phyloP scores from a whole-genome alignment of 2,797 vertebrate genomes.

The Heterohyrax brucei region DNA sequence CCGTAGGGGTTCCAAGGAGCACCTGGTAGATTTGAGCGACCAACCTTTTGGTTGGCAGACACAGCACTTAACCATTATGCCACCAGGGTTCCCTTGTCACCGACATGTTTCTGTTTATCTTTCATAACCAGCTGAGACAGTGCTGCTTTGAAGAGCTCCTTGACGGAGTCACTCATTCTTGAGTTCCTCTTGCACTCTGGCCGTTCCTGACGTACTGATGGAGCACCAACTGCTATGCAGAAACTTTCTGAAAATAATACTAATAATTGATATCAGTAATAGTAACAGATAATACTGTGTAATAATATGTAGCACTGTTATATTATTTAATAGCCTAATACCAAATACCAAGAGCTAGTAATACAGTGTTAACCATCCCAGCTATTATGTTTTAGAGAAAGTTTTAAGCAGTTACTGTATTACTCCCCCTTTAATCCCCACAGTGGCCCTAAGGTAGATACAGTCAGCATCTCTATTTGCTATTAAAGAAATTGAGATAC shows the following conservation, averaged over 20 bases:
- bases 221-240: not conserved
- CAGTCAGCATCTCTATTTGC: not conserved
- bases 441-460: not conserved
- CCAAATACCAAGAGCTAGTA: not conserved
- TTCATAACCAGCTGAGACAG: not conserved
- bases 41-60: too few relatives aligned
- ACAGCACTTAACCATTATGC: too few relatives aligned
- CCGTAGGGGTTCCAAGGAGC: too few relatives aligned
- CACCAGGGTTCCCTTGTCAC: not conserved
- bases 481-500: not conserved
- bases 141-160: fast-evolving
- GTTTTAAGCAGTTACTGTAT: not conserved
- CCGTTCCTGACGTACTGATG: not conserved
- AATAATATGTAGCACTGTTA: not conserved
- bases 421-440: not conserved
- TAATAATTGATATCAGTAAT: not conserved
- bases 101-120: fast-evolving
- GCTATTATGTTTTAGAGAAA: not conserved
- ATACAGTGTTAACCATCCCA: not conserved
- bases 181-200: not conserved
- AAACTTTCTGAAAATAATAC: slow-evolving; percentile 42
- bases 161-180: not conserved
- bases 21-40: too few relatives aligned
- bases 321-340: not conserved
- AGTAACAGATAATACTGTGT: not conserved